Base-by-base conservation (phyloP, 53 echinoderm and acorn worm species). In the Apostichopus leukothele region DNA sequence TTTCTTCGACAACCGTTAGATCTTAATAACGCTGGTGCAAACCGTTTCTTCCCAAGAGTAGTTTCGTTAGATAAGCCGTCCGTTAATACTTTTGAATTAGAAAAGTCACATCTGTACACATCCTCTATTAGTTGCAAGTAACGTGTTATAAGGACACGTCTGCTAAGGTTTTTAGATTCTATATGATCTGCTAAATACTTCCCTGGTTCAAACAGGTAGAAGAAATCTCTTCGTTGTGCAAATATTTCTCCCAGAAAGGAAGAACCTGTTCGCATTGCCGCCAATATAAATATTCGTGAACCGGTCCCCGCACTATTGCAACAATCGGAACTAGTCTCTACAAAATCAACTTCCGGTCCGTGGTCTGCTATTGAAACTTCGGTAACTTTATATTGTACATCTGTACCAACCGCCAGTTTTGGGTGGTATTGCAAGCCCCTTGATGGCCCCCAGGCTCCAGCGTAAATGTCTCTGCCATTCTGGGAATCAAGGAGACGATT, bases 141-240 rank as follows among this genome's bases (percentile, higher is more conserved):
- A 18, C 92, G 90, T 1, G 91, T 89, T 74, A 75, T 83, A 54
- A 91, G 67, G 13, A 94, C 90, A 4, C 68, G 78, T 4, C 83
- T 75, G n/a, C 86, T 92, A 4, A 92, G 59, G 63, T 91, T 92
- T 21, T 78, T 52, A 4, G 78, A 71, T 22, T 92, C 88, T 13
- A 94, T 88, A 50, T 85, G 51, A 66, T 86, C 79, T 85, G 92
- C 90, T 5, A 95, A 55, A 5, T 75, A 75, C 57, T 90, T 86
- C 7, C 96, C 96, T 75, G 96, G 96, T 79, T 96, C 96, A 53
- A 94, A 96, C 21, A 96, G 90, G 89, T 96, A 96, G 88, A 96
- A 96, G 89, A 94, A 90, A 84, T 95, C 93, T 1, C 19, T 76
- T 13, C 92, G 86, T 92, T 91, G 91, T 55, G 91, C 91, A 53